phyloP scores from a whole-genome alignment of 2,797 vertebrate genomes.

The Moxostoma hubbsi region DNA sequence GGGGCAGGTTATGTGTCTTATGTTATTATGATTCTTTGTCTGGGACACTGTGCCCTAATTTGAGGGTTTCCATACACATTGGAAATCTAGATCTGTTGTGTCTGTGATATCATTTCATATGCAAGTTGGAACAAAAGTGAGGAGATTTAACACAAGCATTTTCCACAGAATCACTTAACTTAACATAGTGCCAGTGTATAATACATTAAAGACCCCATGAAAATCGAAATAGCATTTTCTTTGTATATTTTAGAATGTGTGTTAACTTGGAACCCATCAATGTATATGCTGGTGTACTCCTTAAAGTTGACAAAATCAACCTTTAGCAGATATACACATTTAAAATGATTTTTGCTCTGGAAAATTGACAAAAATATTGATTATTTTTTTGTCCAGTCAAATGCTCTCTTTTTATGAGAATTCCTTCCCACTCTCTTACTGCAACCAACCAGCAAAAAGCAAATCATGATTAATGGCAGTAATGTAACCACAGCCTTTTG shows the following conservation, averaged over 20 bases:
- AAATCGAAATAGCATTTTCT: no score
- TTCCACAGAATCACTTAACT: constrained; percentile 3
- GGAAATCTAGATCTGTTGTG: constrained; percentile 20
- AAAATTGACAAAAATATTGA: no score
- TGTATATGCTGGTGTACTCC: no score
- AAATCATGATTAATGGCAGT: no score
- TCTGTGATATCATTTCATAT: constrained; percentile 3
- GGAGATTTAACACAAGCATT: not conserved
- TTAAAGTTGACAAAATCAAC: not conserved
- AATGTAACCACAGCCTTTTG: no score
- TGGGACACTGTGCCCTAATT: constrained; percentile 8
- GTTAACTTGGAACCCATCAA: no score
- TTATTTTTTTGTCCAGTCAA: no score
- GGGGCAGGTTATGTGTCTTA: constrained; percentile 41
- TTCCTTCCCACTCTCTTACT: no score
- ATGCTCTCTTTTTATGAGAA: no score
- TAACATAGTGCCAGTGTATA: not conserved
- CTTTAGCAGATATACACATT: no score
- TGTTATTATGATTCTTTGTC: constrained; percentile 27
- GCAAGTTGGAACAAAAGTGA: constrained; percentile 33
- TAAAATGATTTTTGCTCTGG: no score
- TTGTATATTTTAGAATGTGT: not conserved
- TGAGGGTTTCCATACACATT: not conserved
- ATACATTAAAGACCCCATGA: not conserved
- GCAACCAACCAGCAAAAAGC: no score